These are phyloP conservation scores for Scrobipalpa atriplicella DNA, from an alignment of 2,888 invertebrate species.

Conservation along the genomic window DNA sequence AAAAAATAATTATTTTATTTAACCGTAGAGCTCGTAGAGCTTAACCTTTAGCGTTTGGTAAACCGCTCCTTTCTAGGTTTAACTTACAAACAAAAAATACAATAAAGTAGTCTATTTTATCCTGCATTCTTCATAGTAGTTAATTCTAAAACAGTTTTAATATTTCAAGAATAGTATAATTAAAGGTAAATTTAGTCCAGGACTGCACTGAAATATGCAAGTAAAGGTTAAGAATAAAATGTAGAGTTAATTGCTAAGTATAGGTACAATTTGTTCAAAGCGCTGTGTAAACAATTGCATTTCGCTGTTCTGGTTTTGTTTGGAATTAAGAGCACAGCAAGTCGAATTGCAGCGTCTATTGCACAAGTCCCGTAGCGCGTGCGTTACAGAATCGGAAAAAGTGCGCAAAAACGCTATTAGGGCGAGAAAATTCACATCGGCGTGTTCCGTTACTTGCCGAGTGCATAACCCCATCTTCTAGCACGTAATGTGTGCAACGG, in stretches of 20 bases:
- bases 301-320: conserved; percentile 2
- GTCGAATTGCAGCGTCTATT: conserved; percentile 56
- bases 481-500: conserved; percentile 80
- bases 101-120: too few relatives aligned
- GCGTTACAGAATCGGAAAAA: conserved; percentile 67
- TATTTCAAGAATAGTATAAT: too few relatives aligned
- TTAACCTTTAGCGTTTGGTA: background rate
- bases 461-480: conserved; percentile 77
- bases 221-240: too few relatives aligned
- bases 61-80: background rate
- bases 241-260: background rate
- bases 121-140: too few relatives aligned
- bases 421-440: conserved; percentile 81
- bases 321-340: conserved; percentile 25
- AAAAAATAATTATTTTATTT: background rate
- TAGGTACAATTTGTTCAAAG: background rate
- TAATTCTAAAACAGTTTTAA: too few relatives aligned
- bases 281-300: background rate
- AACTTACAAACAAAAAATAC: too few relatives aligned
- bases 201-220: too few relatives aligned
- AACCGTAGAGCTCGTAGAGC: too few relatives aligned
- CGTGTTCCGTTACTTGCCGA: conserved; percentile 71
- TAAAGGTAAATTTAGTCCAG: too few relatives aligned
- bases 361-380: conserved; percentile 62
- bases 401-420: conserved; percentile 73